Base-by-base conservation (phyloP, 2,888 invertebrate species). In the Euzetes globulus region DNA sequence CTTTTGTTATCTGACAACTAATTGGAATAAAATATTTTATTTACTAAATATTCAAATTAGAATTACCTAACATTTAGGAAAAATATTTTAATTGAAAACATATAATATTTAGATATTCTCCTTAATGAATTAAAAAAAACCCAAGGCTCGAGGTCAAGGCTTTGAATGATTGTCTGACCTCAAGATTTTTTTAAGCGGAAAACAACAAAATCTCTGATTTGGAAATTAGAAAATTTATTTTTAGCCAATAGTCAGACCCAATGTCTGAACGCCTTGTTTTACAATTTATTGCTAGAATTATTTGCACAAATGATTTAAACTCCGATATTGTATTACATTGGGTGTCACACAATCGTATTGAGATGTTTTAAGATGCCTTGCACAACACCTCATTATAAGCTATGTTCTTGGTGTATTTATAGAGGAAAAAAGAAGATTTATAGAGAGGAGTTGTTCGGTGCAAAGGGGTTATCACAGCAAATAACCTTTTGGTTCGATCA, bases 381-480 rank as follows among this genome's bases (percentile, higher is more conserved):
- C 55, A 55, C 13, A 55, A 55, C 22, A 55, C 19, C 55, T 55
- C 17, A 41, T 47, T 22, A 55, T 25, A 55, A 9, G 9, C 33
- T 33, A 41, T 41, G 41, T 7, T 41, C 13, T 41, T 13, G 41
- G 11, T 41, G 1, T 50, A 50, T 50, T 50, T 50, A 50, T 50
- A 19, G 4, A 47, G 5, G 19, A 55, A 55, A 25, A n/a, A n/a
- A n/a, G n/a, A n/a, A 19, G 55, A 55, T 55, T 55, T 55, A 33
- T 37, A n/a, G 63, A 63, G 63, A 58, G 58, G 58, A 63, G 63
- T 63, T 33, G 17, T 33, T 33, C 41, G 11, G 15, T 33, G 19
- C 17, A 63, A 63, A 63, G 63, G n/a, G 63, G 63, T 63, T 63
- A 63, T 63, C 55, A 17, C 63, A 33, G 63, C 33, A 33, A 63